Base-by-base conservation (phyloP, 1,140 invertebrate genomes). In the Coelopa frigida region DNA sequence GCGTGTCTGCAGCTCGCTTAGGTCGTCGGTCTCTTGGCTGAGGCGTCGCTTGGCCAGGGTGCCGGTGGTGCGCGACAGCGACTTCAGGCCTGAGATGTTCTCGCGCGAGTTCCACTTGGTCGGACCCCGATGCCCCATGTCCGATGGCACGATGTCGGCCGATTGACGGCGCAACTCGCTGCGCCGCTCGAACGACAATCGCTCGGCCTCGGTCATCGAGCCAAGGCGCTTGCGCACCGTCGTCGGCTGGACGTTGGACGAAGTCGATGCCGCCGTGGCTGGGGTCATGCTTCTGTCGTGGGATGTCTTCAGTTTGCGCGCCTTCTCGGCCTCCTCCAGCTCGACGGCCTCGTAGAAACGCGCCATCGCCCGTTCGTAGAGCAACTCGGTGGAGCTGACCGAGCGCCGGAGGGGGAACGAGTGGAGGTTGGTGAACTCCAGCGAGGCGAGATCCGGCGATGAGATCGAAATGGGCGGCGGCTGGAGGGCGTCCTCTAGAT, bases 391-490 rank as follows among this genome's bases (percentile, higher is more conserved):
- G 0, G 86, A 89, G 57, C 86, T 89, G 6, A 86, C 82, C 0
- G 85, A 84, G 49, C 81, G 76, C 7, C 84, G 77, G 7, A 68
- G 32, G 7, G 63, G 63, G 23, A 67, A 67, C 6, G 74, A 67
- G 26, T 68, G 64, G 38, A 75, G 59, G 43, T 70, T 56, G 18
- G 65, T 67, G 12, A 68, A 61, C 54, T 75, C 72, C 10, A 67
- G 38, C 12, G 72, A 66, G 48, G 78, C 77, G 33, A 89, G 61
- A 61, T 88, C 85, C 0, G 87, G 87, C 3, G 86, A 78, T 2
- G 85, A 89, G 17, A 87, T 70, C 0, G 87, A 90, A 44, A 88
- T 76, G 1, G 84, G 85, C 2, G 85, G 85, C 22, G 85, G 79
- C 36, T 82, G 73, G 11, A 80, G 65, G 42, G 78, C 75, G 37